Evolutionary conservation across 2,888 invertebrate genomes (phyloP).

Genomic region (Drosophila trichaetosa): DNA sequence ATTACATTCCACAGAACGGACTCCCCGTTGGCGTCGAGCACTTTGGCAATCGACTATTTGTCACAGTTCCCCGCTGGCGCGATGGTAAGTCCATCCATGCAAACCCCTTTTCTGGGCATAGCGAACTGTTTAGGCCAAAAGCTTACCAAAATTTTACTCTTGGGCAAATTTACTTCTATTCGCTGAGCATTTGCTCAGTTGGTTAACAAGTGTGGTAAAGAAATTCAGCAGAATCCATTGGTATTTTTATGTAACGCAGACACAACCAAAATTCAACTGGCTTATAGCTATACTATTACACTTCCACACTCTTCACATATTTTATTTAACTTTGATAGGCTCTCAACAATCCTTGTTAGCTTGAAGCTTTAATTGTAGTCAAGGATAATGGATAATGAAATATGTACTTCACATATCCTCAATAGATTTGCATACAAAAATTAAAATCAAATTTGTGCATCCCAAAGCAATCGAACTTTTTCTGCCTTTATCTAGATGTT

Average conservation of each 20-base stretch:
- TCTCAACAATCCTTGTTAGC: background rate
- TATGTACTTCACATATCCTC: background rate
- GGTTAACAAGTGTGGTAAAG: slow-evolving; percentile 18
- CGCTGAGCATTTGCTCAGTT: slow-evolving; percentile 1
- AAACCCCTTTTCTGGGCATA: slow-evolving; percentile 9
- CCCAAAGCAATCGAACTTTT: background rate
- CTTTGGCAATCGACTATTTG: slow-evolving; percentile 92
- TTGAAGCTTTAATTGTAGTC: background rate
- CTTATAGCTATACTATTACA: background rate
- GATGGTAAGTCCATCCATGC: slow-evolving; percentile 86
- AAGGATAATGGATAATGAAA: background rate
- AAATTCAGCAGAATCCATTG: background rate
- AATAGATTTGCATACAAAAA: background rate
- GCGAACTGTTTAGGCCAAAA: background rate
- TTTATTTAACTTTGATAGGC: background rate
- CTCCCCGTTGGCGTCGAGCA: slow-evolving; percentile 93
- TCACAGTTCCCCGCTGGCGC: slow-evolving; percentile 92
- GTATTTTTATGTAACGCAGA: background rate
- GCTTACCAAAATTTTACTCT: background rate
- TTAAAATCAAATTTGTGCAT: background rate
- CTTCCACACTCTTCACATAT: too few species aligned
- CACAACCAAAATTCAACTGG: background rate
- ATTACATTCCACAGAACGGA: slow-evolving; percentile 91
- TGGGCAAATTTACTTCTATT: background rate
- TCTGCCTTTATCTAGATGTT: background rate